Evolutionary conservation across 1,140 invertebrate genomes (phyloP).

Genomic region (Hestina assimilis): DNA sequence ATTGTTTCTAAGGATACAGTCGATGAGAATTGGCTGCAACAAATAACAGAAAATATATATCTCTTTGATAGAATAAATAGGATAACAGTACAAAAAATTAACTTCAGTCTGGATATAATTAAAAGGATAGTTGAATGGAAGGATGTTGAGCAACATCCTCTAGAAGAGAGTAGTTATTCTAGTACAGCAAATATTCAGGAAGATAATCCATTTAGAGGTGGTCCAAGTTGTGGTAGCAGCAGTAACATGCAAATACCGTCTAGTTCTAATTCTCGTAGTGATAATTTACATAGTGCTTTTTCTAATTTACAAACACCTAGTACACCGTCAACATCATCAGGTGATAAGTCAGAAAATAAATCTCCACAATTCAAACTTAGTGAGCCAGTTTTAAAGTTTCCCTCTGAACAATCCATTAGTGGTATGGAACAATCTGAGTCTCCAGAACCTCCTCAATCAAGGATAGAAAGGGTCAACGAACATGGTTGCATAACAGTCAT

Average conservation of each 20-base stretch:
- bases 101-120: constrained; percentile 90
- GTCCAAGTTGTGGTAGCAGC: constrained; percentile 50
- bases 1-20: constrained; percentile 89
- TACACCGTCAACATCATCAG: constrained; percentile 57
- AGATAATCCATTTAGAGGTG: constrained; percentile 68
- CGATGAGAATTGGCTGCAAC: constrained; percentile 88
- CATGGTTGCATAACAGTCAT: constrained; percentile 83
- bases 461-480: constrained; percentile 65
- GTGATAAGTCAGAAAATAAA: constrained; percentile 42
- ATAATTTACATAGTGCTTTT: constrained; percentile 64
- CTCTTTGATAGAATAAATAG: constrained; percentile 79
- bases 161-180: constrained; percentile 83
- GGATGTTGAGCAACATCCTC: constrained; percentile 88
- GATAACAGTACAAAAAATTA: constrained; percentile 83
- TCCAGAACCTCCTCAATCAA: constrained; percentile 51
- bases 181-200: constrained; percentile 56
- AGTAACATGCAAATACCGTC: constrained; percentile 50
- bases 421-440: constrained; percentile 48
- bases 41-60: constrained; percentile 83
- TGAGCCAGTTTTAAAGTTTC: constrained; percentile 66
- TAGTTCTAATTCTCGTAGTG: constrained; percentile 53
- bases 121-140: constrained; percentile 93
- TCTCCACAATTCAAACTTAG: constrained; percentile 56
- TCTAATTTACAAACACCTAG: constrained; percentile 69
- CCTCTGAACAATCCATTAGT: constrained; percentile 36